These are phyloP conservation scores for Sphinx pinastri DNA, from an alignment of 2,888 invertebrate species.

Conservation along the genomic window DNA sequence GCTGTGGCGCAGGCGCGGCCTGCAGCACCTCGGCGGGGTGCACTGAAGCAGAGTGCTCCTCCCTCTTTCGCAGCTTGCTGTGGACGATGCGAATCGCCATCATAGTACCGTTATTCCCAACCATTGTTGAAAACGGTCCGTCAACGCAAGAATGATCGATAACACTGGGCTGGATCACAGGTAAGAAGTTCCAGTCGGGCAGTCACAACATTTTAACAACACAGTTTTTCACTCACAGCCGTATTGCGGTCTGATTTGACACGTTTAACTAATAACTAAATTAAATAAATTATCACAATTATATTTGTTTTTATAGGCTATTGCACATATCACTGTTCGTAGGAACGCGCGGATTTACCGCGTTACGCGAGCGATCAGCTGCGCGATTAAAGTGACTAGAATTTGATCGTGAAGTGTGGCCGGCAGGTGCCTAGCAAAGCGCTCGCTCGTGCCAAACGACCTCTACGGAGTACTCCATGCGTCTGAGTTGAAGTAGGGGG, in stretches of 20 bases:
- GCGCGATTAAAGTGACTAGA: constrained; percentile 82
- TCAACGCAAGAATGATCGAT: constrained; percentile 76
- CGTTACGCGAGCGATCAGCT: constrained; percentile 78
- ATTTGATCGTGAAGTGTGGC: constrained; percentile 78
- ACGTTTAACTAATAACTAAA: constrained; percentile 75
- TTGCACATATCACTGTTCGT: constrained; percentile 84
- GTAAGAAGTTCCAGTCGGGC: constrained; percentile 80
- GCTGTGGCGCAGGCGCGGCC: constrained; percentile 76
- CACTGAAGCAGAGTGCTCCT: constrained; percentile 89
- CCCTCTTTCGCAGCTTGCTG: constrained; percentile 94
- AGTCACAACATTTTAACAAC: constrained; percentile 81
- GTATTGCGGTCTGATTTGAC: constrained; percentile 66
- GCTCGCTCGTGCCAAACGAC: constrained; percentile 85
- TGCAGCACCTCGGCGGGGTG: constrained; percentile 88
- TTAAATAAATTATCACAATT: constrained; percentile 83
- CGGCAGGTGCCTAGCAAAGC: constrained; percentile 85
- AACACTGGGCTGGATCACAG: constrained; percentile 80
- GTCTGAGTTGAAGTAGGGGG: constrained; percentile 82
- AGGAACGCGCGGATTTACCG: constrained; percentile 81
- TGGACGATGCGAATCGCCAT: constrained; percentile 95
- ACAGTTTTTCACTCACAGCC: constrained; percentile 82
- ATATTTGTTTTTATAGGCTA: constrained; percentile 72
- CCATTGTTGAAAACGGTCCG: constrained; percentile 86
- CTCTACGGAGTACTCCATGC: constrained; percentile 85
- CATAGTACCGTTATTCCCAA: constrained; percentile 93